These are phyloP conservation scores for Siphlonurus alternatus DNA, from an alignment of 2,888 invertebrate genomes.

Conservation along the genomic window DNA sequence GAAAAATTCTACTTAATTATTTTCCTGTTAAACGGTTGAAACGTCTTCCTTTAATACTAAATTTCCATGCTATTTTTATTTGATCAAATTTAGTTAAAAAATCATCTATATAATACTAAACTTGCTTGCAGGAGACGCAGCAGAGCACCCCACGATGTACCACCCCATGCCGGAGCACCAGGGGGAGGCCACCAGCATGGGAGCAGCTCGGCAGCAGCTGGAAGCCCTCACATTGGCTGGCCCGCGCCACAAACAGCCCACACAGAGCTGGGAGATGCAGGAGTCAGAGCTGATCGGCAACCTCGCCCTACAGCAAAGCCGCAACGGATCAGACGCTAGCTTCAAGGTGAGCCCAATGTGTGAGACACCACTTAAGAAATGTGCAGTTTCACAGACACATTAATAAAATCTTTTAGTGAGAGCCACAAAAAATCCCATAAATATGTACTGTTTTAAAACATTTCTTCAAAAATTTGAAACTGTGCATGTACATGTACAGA, in stretches of 20 bases:
- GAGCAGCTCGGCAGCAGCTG: background rate
- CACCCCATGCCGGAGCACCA: background rate
- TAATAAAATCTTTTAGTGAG: no score
- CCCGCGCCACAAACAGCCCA: background rate
- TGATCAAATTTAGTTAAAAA: no score
- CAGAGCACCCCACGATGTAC: background rate
- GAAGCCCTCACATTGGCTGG: background rate
- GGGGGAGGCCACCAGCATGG: background rate
- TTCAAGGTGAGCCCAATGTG: conserved; percentile 58
- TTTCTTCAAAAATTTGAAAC: no score
- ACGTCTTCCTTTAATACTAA: no score
- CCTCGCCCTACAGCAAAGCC: conserved; percentile 28
- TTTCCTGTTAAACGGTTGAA: no score
- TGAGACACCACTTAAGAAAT: no score
- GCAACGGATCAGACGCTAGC: conserved; percentile 67
- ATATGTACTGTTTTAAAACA: background rate
- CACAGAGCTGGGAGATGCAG: conserved; percentile 12
- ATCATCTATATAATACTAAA: no score
- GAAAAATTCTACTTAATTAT: no score
- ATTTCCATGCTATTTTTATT: no score
- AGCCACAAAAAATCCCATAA: background rate
- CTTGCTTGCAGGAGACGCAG: background rate
- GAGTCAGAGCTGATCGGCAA: conserved; percentile 27
- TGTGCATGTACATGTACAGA: no score
- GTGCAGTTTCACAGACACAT: no score